Evolutionary conservation across 64 coral and sea anemone genomes (phyloP), one percentile per base, ranked within the genome.

Genomic region (Pocillopora damicornis): DNA sequence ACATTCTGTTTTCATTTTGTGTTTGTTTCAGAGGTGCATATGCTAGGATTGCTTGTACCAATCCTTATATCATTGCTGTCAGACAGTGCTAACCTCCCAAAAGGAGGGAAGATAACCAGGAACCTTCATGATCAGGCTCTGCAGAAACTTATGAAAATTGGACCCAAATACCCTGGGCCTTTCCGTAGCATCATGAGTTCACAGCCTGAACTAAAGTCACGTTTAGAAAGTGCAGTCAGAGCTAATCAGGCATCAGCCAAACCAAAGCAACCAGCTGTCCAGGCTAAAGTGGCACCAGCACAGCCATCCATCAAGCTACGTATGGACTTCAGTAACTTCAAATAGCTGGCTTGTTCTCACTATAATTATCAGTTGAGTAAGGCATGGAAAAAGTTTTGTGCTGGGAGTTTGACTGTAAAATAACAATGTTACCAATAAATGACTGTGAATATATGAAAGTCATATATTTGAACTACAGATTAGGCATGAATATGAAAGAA

Each of bases 281-380:
- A 95, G 61, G 78, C 93, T 56, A 99, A 99, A 74, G 88, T 76
- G 23, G 67, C 88, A 17, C 90, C 93, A 77, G 79, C 93, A 73
- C 83, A 94, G 59, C 97, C 97, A 37, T 94, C 90, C 22, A 99
- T 99, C 74, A 99, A 94, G 73, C 66, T 99, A 67, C 92, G 91
- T 83, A 99, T 99, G 97, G 97, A 99, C 74, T 99, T 99, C 60
- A 99, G 97, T 89, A 99, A 99, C 79, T 99, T 89, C 75, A 99
- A 99, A 37, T 99, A 92, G 88, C 17, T 25, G 18, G 0, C 37
- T 25, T 60, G 18, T n/a, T 36, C 1, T 75, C 42, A 35, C 4
- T 73, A 73, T 7, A 51, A 51, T 51, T 7, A 51, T 51, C 7
- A 51, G 42, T 71, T 71, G 67, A 18, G 64, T 17, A 16, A 15